Base-by-base conservation (phyloP, 2,797 vertebrate species). In the Tragopan temminckii region DNA sequence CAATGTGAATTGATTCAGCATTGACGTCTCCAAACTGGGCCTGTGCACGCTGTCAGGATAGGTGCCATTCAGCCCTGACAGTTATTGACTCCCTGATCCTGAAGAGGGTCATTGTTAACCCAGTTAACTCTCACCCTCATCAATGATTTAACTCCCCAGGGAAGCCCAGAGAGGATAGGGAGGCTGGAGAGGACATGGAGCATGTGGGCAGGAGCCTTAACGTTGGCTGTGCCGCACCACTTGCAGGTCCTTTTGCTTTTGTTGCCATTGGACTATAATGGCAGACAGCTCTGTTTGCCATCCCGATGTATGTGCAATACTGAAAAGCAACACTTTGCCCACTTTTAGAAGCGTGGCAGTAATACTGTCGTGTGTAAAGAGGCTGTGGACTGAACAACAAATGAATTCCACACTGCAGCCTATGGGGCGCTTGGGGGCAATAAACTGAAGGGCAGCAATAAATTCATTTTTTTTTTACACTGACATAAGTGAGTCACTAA, bases 301-400 rank as follows among this genome's bases (percentile, higher is more conserved):
- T 6, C 24, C 64, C 10, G 14, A 38, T 0, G 1, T 4, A 13
- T 11, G 57, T 6, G 16, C 0, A 2, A 27, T 31, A 15, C 58
- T 36, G 38, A 12, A n/a, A 48, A 38, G 64, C 62, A 19, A 66
- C 48, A 27, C 53, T 18, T 33, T 19, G 11, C 4, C 35, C 20
- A 21, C 27, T 31, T 59, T 38, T 16, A 48, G 16, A 62, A n/a
- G 5, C 3, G 16, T 17, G 19, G 16, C 52, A 36, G 8, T n/a
- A 36, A 50, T 4, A 29, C 27, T n/a, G 3, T 1, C 11, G 23
- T 4, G 38, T 1, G 1, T 59, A 18, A 57, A 29, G 4, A 9
- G 24, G 13, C 55, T 33, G 13, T 50, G 29, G 25, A 13, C 10
- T 71, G 48, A 74, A 31, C 10, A 38, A 11, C 13, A 38, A 16